Conservation (phyloP, 2,113 vertebrate genomes). For the Furnarius figulus region DNA sequence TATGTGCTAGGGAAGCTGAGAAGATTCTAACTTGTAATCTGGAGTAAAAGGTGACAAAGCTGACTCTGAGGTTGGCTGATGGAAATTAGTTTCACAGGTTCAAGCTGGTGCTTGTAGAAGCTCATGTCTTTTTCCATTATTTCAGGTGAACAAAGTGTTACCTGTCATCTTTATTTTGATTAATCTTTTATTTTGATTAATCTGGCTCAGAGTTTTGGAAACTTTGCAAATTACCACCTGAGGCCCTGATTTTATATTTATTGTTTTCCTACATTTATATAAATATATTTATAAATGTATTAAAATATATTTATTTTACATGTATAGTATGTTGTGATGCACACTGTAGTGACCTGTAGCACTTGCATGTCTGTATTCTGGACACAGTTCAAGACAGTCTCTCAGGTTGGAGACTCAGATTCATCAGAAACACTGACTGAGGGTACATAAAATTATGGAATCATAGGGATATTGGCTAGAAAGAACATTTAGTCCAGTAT, state of each 20-base stretch:
- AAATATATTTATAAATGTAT: background rate
- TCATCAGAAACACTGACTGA: background rate
- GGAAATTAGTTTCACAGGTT: background rate
- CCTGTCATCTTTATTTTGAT: background rate
- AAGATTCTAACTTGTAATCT: background rate
- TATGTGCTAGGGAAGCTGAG: background rate
- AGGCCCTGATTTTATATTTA: background rate
- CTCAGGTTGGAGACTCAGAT: background rate
- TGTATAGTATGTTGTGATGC: background rate
- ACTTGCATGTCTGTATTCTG: background rate
- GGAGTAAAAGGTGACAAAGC: background rate
- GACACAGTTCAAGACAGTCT: background rate
- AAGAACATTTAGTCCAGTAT: background rate
- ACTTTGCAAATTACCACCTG: background rate
- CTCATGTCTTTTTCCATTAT: background rate
- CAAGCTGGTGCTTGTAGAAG: background rate
- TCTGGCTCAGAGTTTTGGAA: background rate
- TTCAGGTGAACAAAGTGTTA: background rate
- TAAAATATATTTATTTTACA: background rate
- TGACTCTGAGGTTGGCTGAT: background rate
- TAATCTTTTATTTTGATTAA: background rate
- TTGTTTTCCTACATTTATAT: background rate
- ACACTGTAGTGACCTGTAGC: background rate
- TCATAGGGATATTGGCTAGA: background rate
- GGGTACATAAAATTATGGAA: background rate